Evolutionary conservation across 2,888 invertebrate genomes (phyloP).

Genomic region (Eristalinus aeneus): DNA sequence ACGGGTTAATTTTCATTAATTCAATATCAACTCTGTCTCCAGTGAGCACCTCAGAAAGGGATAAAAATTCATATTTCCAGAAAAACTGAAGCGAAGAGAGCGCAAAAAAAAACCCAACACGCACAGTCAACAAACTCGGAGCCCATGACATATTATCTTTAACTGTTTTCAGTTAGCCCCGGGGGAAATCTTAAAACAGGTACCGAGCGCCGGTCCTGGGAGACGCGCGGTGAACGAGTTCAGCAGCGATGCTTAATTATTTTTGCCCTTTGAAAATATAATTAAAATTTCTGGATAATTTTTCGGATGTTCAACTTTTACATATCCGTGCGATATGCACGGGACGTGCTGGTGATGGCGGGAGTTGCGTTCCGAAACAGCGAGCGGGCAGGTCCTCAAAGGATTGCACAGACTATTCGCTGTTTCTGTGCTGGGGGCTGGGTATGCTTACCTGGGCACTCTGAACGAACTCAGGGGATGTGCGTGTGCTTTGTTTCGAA

Average conservation of each 20-base stretch:
- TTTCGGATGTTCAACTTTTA: conserved; percentile 41
- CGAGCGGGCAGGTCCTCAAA: conserved; percentile 32
- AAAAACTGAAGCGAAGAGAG: not conserved
- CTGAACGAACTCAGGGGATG: conserved; percentile 43
- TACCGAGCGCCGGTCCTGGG: conserved; percentile 39
- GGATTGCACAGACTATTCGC: conserved; percentile 39
- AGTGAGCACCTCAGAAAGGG: conserved; percentile 25
- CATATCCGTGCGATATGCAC: not conserved
- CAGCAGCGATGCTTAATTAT: conserved; percentile 68
- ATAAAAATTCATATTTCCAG: conserved; percentile 45
- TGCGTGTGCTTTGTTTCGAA: conserved; percentile 34
- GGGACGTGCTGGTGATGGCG: too few relatives aligned
- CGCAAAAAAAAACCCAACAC: conserved; percentile 9
- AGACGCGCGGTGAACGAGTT: not conserved
- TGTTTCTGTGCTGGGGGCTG: not conserved
- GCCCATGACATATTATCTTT: conserved; percentile 69
- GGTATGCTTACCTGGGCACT: conserved; percentile 7
- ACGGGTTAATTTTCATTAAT: conserved; percentile 75
- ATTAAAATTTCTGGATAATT: conserved; percentile 69
- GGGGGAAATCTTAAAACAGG: conserved; percentile 68
- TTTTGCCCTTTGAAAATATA: conserved; percentile 71
- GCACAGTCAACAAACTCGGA: not conserved
- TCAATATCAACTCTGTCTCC: conserved; percentile 74
- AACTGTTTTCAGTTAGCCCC: conserved; percentile 70
- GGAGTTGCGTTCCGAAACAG: conserved; percentile 3